Evolutionary conservation across 2,888 invertebrate genomes (phyloP).

Genomic region (Bruchidius siliquastri): DNA sequence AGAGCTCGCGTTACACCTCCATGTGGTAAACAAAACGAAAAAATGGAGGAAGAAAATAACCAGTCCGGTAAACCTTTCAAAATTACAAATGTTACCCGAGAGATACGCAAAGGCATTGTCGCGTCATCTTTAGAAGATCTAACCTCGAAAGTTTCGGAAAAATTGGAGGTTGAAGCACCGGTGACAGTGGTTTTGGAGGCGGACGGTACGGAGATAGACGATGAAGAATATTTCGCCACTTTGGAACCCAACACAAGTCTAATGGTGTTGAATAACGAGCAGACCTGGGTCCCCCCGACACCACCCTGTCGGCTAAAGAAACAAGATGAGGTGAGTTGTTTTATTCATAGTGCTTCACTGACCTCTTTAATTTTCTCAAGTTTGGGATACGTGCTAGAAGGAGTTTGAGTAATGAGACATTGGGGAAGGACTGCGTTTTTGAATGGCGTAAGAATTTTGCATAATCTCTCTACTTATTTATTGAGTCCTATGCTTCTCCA

Average conservation of each 20-base stretch:
- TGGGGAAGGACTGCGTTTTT: too few species aligned
- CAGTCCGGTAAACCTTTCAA: slow-evolving; percentile 64
- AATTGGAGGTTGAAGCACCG: slow-evolving; percentile 60
- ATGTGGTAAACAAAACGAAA: not conserved
- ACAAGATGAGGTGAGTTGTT: slow-evolving; percentile 52
- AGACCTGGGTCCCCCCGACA: slow-evolving; percentile 68
- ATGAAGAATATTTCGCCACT: slow-evolving; percentile 91
- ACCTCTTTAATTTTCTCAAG: too few species aligned
- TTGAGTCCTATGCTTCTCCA: too few species aligned
- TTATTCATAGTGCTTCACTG: slow-evolving; percentile 16
- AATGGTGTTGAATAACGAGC: slow-evolving; percentile 69
- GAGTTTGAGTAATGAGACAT: too few species aligned
- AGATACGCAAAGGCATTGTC: slow-evolving; percentile 77
- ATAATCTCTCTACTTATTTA: too few species aligned
- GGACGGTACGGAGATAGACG: slow-evolving; percentile 93
- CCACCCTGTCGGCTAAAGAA: slow-evolving; percentile 58
- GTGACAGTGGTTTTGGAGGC: slow-evolving; percentile 82
- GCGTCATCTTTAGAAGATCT: slow-evolving; percentile 75
- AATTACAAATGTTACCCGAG: slow-evolving; percentile 74
- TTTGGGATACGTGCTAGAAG: too few species aligned
- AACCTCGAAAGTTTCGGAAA: slow-evolving; percentile 69
- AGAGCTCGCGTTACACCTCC: not conserved
- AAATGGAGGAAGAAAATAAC: slow-evolving; percentile 52
- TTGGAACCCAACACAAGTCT: slow-evolving; percentile 82
- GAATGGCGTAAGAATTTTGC: too few species aligned